Percentiles rank a stretch among this genome's conserved stretches.
These are phyloP conservation scores for Sebastiscus albofasciatus DNA, from an alignment of 2,797 vertebrate species.

Conservation along the genomic window DNA sequence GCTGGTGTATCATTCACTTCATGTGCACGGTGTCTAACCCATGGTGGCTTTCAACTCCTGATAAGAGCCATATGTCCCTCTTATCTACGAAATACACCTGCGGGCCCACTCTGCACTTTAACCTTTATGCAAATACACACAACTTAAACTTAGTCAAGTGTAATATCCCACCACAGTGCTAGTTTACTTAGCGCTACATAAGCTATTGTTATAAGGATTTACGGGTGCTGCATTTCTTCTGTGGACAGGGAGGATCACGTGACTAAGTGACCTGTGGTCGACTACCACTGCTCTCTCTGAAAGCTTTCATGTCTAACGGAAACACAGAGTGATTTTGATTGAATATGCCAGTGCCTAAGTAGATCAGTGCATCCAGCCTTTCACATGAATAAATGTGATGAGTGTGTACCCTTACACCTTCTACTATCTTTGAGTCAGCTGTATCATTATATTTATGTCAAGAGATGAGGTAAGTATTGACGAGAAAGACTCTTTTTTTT, in stretches of 20 bases:
- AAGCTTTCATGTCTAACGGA: neutral
- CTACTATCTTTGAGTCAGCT: neutral
- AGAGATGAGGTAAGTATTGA: neutral
- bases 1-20: neutral
- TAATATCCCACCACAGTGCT: neutral
- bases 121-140: slow-evolving; percentile 43
- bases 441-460: neutral
- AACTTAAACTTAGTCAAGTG: neutral
- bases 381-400: neutral
- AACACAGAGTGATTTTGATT: neutral
- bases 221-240: slow-evolving; percentile 26
- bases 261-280: slow-evolving; percentile 10
- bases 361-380: neutral
- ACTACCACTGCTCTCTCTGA: slow-evolving; percentile 30
- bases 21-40: neutral
- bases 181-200: neutral
- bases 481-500: neutral
- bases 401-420: neutral
- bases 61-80: slow-evolving; percentile 47
- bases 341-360: neutral
- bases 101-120: slow-evolving; percentile 36
- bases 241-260: slow-evolving; percentile 10
- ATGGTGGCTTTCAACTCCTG: slow-evolving; percentile 14
- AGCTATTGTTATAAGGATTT: slow-evolving; percentile 38
- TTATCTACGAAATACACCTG: slow-evolving; percentile 61